Conservation (phyloP, 2,113 vertebrate species). For the Carettochelys insculpta region DNA sequence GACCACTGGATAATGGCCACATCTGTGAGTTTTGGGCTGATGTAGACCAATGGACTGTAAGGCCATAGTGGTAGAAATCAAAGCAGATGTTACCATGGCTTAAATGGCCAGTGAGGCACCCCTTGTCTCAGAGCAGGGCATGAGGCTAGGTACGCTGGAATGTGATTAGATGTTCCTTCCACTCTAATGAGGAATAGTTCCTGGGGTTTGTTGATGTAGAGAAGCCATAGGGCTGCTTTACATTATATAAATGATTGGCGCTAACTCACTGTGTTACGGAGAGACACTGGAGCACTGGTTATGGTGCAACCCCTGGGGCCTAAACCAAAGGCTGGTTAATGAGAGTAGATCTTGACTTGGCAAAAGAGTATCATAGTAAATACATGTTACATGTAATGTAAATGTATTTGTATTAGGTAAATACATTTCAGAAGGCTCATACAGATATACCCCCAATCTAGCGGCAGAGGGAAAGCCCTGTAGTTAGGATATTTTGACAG, state of each 20-base stretch:
- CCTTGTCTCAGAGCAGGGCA: background rate
- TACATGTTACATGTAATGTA: no score
- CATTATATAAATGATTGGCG: background rate
- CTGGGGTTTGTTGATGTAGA: accelerated
- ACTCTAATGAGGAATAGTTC: no score
- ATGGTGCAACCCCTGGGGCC: no score
- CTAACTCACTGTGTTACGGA: background rate
- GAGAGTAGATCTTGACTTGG: no score
- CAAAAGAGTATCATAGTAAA: no score
- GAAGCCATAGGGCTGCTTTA: background rate
- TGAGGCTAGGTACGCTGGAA: background rate
- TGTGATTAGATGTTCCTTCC: background rate
- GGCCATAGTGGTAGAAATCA: background rate
- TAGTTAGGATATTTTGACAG: no score
- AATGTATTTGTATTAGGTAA: no score
- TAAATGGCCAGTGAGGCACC: background rate
- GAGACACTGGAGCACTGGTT: no score
- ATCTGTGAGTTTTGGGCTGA: background rate
- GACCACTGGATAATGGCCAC: background rate
- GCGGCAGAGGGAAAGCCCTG: no score
- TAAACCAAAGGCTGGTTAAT: no score
- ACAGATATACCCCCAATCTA: no score
- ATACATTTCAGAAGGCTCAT: no score
- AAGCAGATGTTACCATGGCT: background rate
- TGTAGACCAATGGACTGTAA: background rate